These are phyloP conservation scores for Oceanites oceanicus DNA, from an alignment of 2,113 vertebrate genomes.

Conservation along the genomic window DNA sequence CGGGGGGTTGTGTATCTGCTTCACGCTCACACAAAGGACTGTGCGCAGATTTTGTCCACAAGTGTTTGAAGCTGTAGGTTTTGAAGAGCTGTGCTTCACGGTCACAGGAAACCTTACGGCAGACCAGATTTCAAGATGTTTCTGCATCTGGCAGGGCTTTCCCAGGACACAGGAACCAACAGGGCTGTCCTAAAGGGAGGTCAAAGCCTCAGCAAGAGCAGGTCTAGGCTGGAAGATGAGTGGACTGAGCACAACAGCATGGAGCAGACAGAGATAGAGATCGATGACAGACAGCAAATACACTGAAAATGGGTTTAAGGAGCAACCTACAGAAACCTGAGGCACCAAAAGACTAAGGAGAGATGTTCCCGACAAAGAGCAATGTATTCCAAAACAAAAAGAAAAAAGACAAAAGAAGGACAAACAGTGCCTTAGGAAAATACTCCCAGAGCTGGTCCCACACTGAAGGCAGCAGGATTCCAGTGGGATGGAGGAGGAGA, in stretches of 20 bases:
- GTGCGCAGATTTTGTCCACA: neutral
- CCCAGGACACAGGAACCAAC: neutral
- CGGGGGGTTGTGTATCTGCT: fast-evolving
- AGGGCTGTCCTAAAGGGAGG: fast-evolving
- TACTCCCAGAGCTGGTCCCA: neutral
- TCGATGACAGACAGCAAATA: neutral
- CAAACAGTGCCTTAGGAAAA: neutral
- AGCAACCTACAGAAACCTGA: neutral
- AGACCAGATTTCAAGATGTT: neutral
- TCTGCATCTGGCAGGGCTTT: neutral
- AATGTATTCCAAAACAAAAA: neutral
- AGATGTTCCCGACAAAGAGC: neutral
- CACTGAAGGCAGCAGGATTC: neutral
- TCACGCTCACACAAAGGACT: fast-evolving
- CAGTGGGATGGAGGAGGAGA: neutral
- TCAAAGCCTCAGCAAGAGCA: neutral
- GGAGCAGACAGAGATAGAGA: neutral
- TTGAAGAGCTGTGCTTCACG: neutral
- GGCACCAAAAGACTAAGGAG: neutral
- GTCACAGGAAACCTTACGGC: neutral
- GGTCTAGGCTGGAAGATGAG: neutral
- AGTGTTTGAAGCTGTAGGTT: neutral
- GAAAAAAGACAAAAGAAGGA: neutral
- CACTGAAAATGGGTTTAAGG: neutral
- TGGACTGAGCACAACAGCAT: neutral